Base-by-base conservation (phyloP, 2,113 vertebrate genomes). In the Piaya cayana region DNA sequence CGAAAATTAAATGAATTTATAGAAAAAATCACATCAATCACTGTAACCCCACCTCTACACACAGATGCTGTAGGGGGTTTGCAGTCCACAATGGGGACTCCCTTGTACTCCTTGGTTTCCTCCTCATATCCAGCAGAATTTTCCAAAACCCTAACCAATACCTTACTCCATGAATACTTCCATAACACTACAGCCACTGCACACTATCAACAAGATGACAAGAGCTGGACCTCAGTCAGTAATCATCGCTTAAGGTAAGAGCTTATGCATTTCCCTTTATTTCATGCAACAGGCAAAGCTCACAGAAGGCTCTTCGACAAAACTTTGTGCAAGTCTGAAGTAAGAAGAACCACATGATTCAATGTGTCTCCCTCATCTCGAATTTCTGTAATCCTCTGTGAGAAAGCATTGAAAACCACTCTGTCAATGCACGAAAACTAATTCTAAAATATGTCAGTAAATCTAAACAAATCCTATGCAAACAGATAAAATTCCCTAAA, bases 351-450 rank as follows among this genome's bases (percentile, higher is more conserved):
- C 12, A 62, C 23, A 32, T 10, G 5, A 89, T 32, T 56, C 12
- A n/a, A 3, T 8, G n/a, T 2, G 13, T 37, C 58, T 91, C 87
- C n/a, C 53, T 5, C 37, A 29, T 5, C 39, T 59, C 26, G 20
- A 23, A 76, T 39, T 59, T 68, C 77, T 50, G 49, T 62, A 75
- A 49, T 42, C 32, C 29, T 69, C 45, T 25, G 2, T 0, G 3
- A 85, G 16, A 37, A 71, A 39, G 15, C 39, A 68, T 0, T 39
- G 62, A 75, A 87, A 90, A 55, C 5, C 34, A 5, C 19, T 43
- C 15, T 1, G 0, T 7, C 15, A 32, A 68, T 0, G 3, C 6
- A 36, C 15, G 82, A 59, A 84, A 71, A 37, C 3, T 37, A 0
- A 67, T 60, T 75, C 39, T 4, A 12, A 56, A 93, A 64, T 62